Base-by-base conservation (phyloP, 2,888 invertebrate species). In the Rhamphomyia laevipes region DNA sequence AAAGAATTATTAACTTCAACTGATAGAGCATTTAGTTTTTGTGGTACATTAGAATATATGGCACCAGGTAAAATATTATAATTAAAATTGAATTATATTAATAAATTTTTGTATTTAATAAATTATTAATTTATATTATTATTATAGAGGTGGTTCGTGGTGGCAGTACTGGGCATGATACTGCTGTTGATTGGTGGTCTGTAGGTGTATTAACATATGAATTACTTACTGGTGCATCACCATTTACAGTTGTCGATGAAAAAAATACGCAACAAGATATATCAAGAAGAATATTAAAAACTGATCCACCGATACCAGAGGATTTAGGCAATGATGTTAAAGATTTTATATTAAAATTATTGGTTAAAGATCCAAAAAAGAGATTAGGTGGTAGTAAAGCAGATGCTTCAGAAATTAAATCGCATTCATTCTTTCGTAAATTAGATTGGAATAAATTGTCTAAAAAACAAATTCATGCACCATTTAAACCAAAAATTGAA, bases 151-250 rank as follows among this genome's bases (percentile, higher is more conserved):
- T 84, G 38, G 83, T 84, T 52, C 71, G 85, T 61, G 89, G 91
- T 48, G 90, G 91, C 53, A 83, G 82, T 48, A 81, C 83, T 57
- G 96, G 96, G 18, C 95, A 96, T 72, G 92, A 94, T 80, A 89
- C 91, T 86, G 89, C 93, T 45, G 96, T 95, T 7, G 97, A 97
- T 74, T 97, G 96, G 96, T 97, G 97, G 97, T 94, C 94, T 30
- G 86, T 96, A 9, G 95, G 95, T 9, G 95, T 97, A 2, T 73
- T 97, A 43, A 91, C 94, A 0, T 97, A 95, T 75, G 96, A 97
- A 72, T 78, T 97, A 41, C 73, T 97, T 48, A 96, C 95, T 0
- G 96, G 97, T 47, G 93, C 94, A 9, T 95, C 95, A 1, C 97
- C 97, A 3, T 97, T 97, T 72, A 94, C 96, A 10, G 90, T 94